Percentiles rank a stretch among this genome's conserved stretches.
Evolutionary conservation across 1,140 invertebrate genomes (phyloP).

Genomic region (Pararge aegeria): DNA sequence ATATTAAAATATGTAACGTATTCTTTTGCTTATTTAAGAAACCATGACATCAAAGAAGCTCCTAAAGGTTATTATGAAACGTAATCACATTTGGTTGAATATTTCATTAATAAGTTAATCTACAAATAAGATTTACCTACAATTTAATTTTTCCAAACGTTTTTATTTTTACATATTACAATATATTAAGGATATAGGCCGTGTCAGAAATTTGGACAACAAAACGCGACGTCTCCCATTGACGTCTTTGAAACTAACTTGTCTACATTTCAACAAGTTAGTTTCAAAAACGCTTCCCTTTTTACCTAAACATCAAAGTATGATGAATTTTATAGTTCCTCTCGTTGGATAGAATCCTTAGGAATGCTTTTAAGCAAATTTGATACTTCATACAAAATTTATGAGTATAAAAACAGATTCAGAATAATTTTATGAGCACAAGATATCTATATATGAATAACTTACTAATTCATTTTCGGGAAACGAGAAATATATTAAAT

Average conservation of each 20-base stretch:
- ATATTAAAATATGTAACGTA: background rate
- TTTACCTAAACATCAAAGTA: background rate
- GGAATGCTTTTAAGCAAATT: slow-evolving; percentile 1
- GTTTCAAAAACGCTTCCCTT: background rate
- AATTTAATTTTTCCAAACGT: no score
- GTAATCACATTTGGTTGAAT: background rate
- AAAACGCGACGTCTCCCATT: no score
- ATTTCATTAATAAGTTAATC: no score
- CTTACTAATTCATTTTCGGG: background rate
- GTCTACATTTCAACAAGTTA: background rate
- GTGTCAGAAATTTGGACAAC: no score
- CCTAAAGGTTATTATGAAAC: background rate
- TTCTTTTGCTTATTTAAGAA: background rate
- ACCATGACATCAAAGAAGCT: background rate
- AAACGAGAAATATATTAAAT: background rate
- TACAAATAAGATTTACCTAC: no score
- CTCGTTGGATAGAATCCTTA: background rate
- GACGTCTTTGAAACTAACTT: no score
- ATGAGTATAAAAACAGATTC: background rate
- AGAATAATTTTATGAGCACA: background rate
- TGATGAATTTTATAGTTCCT: background rate
- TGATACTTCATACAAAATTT: background rate
- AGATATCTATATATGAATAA: background rate
- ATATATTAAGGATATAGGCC: no score
- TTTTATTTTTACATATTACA: no score